phyloP scores from a whole-genome alignment of 2,888 invertebrate species.

The Syritta pipiens region DNA sequence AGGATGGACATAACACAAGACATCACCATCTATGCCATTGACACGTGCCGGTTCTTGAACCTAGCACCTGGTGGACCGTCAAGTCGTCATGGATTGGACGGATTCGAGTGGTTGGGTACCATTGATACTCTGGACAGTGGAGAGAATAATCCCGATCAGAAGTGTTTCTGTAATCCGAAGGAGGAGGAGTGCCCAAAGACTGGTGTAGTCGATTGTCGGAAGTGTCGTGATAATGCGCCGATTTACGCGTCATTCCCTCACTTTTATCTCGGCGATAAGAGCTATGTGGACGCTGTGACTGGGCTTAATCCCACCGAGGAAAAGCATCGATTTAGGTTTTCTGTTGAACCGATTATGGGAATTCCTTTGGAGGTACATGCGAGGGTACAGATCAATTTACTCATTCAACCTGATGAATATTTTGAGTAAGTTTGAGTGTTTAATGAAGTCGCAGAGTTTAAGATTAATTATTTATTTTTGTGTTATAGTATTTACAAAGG shows the following conservation, averaged over 20 bases:
- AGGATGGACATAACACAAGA: constrained; percentile 79
- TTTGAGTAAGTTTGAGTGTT: constrained; percentile 80
- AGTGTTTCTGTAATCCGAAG: constrained; percentile 84
- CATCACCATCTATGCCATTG: constrained; percentile 86
- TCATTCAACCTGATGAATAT: constrained; percentile 80
- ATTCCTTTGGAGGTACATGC: constrained; percentile 88
- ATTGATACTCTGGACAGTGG: constrained; percentile 87
- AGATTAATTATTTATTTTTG: constrained; percentile 9
- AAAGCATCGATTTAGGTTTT: constrained; percentile 84
- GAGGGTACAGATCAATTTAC: constrained; percentile 88
- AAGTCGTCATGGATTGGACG: constrained; percentile 72
- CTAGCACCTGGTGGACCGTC: constrained; percentile 73
- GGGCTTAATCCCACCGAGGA: constrained; percentile 85
- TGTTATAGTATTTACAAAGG: constrained; percentile 81
- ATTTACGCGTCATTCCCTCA: constrained; percentile 91
- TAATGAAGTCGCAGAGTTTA: neutral
- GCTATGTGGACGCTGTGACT: constrained; percentile 82
- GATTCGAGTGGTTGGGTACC: constrained; percentile 80
- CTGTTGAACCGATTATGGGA: constrained; percentile 88
- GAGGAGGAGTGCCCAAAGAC: constrained; percentile 80
- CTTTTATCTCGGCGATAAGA: constrained; percentile 86
- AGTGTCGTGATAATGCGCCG: constrained; percentile 89
- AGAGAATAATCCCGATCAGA: constrained; percentile 81
- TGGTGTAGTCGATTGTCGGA: constrained; percentile 87
- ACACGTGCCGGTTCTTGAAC: constrained; percentile 87